These are phyloP conservation scores for Conus betulinus DNA, from an alignment of 1,140 invertebrate genomes.

Conservation along the genomic window DNA sequence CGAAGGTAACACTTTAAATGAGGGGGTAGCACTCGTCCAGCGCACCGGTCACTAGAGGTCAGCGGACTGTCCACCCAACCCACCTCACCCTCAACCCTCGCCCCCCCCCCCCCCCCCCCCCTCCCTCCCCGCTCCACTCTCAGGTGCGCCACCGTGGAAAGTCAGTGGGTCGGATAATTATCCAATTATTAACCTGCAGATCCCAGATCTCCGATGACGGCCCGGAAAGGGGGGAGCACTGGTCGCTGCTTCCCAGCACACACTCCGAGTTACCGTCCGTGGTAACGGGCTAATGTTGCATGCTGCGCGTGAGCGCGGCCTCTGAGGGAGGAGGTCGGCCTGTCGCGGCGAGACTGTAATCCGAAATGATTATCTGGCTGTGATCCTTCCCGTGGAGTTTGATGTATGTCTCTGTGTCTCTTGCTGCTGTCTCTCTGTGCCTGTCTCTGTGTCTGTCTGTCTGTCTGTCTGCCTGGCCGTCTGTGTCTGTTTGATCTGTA, in stretches of 20 bases:
- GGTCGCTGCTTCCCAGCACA: neutral
- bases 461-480: neutral
- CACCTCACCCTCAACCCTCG: too few relatives aligned
- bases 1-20: too few relatives aligned
- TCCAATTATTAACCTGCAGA: neutral
- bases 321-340: too few relatives aligned
- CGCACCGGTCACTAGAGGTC: too few relatives aligned
- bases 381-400: neutral
- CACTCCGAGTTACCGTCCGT: neutral
- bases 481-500: too few relatives aligned
- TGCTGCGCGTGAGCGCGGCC: neutral
- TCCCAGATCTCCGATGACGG: neutral
- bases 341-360: neutral
- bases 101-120: too few relatives aligned
- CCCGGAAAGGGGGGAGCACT: neutral
- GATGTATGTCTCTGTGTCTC: neutral
- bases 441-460: neutral
- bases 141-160: neutral
- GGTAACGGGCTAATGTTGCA: neutral
- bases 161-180: slow-evolving; percentile 3
- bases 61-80: too few relatives aligned
- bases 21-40: too few relatives aligned
- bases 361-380: neutral
- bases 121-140: too few relatives aligned
- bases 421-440: neutral